These are phyloP conservation scores for Dasypus novemcinctus DNA, from an alignment of 2,113 vertebrate species.

Conservation along the genomic window DNA sequence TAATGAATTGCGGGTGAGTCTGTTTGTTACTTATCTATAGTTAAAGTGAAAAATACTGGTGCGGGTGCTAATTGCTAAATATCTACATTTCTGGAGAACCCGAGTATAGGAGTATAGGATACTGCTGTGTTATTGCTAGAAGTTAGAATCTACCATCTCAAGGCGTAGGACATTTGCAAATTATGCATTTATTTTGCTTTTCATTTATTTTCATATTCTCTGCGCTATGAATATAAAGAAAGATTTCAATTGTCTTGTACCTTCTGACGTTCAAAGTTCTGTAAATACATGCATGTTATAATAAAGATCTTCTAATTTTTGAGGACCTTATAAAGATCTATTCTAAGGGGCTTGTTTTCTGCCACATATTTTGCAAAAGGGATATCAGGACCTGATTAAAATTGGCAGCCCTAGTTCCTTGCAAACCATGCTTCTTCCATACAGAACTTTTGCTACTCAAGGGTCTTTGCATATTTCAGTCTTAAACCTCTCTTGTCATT, in stretches of 20 bases:
- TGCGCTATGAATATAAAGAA: background rate
- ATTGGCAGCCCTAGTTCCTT: background rate
- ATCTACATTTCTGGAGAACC: constrained; percentile 46
- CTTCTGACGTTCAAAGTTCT: constrained; percentile 23
- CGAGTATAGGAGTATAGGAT: background rate
- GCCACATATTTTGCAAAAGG: constrained; percentile 11
- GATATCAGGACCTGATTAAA: background rate
- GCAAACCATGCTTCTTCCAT: background rate
- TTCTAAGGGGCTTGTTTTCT: background rate
- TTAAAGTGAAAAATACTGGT: constrained; percentile 58
- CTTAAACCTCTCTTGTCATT: constrained; percentile 14
- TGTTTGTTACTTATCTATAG: constrained; percentile 64
- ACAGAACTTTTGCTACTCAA: background rate
- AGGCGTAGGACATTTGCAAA: background rate
- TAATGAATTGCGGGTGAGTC: constrained; percentile 64
- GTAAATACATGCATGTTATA: constrained; percentile 1
- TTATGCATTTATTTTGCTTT: background rate
- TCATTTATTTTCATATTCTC: constrained; percentile 24
- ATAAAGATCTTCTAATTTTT: constrained; percentile 6
- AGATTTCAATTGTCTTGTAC: background rate
- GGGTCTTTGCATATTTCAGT: background rate
- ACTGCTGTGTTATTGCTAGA: background rate
- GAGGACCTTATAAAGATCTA: background rate
- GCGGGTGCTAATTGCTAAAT: constrained; percentile 65
- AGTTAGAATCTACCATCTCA: background rate